Evolutionary conservation across 2,113 vertebrate species (phyloP), one percentile per base, ranked within the genome.

Genomic region (Toxostoma redivivum): DNA sequence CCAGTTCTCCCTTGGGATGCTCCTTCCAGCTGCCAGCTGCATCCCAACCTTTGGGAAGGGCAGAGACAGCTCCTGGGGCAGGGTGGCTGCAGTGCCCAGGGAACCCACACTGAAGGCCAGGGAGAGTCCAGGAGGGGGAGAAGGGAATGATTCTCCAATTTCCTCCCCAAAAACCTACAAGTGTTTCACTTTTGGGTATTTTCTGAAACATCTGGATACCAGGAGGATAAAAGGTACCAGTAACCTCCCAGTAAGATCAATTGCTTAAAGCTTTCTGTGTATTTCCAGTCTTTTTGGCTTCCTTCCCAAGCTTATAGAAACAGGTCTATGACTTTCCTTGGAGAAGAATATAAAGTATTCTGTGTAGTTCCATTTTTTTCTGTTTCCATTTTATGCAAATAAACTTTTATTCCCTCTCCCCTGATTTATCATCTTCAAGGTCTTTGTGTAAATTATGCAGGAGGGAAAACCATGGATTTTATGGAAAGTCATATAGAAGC

Each of bases 241-340:
- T 92, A 92, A 94, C 96, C 97, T 96, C 97, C 94, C 96, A 95
- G 92, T 66, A 86, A 95, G 97, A 97, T 96, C 97, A 95, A 73
- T 90, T 92, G 94, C 84, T 90, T 84, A 71, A 92, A 86, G 47
- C 66, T 81, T 96, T 95, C 73, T 85, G 57, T 94, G 15, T 78
- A 81, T 77, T 95, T 96, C 89, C 87, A 96, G 80, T 77, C 81
- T 42, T 74, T 67, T 71, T 96, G 95, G 92, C 94, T 95, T 92
- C 51, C 45, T 74, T 92, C 94, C 95, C 86, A 91, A 92, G 66
- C 48, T 83, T 87, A 91, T 35, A 92, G 90, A 89, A 94, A 64
- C 80, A 94, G 85, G 92, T 88, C 73, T 81, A 70, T 86, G 94
- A 92, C 93, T 90, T 91, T 78, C 42, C 80, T 94, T 62, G 69